Conservation (phyloP, 1,140 invertebrate species). For the Aplysia californica region DNA sequence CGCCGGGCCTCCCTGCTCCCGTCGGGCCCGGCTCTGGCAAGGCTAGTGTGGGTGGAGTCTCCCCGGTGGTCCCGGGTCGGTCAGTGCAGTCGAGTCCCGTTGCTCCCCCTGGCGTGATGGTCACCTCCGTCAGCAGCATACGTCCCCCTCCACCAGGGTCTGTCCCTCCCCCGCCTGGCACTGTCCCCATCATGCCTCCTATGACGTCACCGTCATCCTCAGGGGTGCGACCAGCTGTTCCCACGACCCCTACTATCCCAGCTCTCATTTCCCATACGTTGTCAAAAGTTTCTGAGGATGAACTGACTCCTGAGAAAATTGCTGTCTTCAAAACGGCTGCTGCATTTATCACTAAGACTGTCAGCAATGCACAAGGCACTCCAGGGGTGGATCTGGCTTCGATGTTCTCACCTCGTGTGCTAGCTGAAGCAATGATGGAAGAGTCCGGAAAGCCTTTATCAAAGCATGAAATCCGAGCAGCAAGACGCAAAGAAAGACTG, state of each 20-base stretch:
- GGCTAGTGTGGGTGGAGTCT: no score
- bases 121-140: constrained; percentile 7
- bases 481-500: constrained; percentile 14
- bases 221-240: neutral
- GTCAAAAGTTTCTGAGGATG: constrained; percentile 24
- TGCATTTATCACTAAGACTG: constrained; percentile 29
- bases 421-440: constrained; percentile 33
- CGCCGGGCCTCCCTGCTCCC: constrained; percentile 24
- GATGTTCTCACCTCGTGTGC: constrained; percentile 29
- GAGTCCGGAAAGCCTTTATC: constrained; percentile 20
- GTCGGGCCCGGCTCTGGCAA: constrained; percentile 7
- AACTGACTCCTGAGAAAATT: constrained; percentile 28
- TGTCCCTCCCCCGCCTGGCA: constrained; percentile 29
- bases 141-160: constrained; percentile 13
- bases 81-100: constrained; percentile 6
- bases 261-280: constrained; percentile 28
- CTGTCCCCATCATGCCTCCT: constrained; percentile 18
- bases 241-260: constrained; percentile 21
- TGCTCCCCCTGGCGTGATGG: constrained; percentile 2
- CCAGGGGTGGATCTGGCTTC: constrained; percentile 24
- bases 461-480: constrained; percentile 13
- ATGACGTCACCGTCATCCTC: neutral
- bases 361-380: constrained; percentile 19
- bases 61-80: constrained; percentile 24
- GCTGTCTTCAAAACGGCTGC: constrained; percentile 30